These are phyloP conservation scores for Atractosteus spatula DNA, from an alignment of 2,113 vertebrate species.

Conservation along the genomic window DNA sequence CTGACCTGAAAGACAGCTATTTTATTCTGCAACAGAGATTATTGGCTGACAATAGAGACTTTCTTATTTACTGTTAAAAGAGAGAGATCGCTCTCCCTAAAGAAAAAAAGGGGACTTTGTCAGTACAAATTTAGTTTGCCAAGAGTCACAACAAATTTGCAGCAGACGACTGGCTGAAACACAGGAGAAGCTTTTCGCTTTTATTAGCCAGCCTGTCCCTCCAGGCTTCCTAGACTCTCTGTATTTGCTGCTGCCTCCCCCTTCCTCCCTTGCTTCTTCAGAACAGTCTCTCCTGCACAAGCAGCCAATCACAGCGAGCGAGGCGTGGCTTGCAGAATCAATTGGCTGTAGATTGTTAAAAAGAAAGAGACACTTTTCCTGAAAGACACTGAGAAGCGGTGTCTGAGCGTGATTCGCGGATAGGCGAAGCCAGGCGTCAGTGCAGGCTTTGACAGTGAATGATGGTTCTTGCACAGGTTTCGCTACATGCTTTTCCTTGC, in stretches of 20 bases:
- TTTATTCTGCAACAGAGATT: background rate
- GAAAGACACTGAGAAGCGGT: slow-evolving; percentile 47
- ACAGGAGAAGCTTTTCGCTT: slow-evolving; percentile 43
- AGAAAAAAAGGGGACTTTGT: slow-evolving; percentile 38
- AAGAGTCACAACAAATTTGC: slow-evolving; percentile 42
- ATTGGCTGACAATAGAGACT: slow-evolving; percentile 17
- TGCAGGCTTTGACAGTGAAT: slow-evolving; percentile 46
- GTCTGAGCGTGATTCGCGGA: background rate
- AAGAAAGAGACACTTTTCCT: slow-evolving; percentile 51
- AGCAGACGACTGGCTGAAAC: slow-evolving; percentile 43
- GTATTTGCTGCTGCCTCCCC: slow-evolving; percentile 17
- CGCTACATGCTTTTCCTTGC: slow-evolving; percentile 15
- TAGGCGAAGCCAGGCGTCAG: background rate
- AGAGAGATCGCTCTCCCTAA: slow-evolving; percentile 13
- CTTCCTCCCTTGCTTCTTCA: background rate
- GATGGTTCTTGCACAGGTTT: slow-evolving; percentile 43
- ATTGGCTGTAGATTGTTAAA: slow-evolving; percentile 42
- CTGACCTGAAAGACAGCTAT: too few relatives aligned
- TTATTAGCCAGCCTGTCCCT: slow-evolving; percentile 54
- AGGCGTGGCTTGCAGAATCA: slow-evolving; percentile 44
- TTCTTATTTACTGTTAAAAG: slow-evolving; percentile 25
- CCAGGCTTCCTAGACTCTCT: slow-evolving; percentile 40
- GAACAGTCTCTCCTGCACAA: background rate
- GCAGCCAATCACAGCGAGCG: slow-evolving; percentile 52
- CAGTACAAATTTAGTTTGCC: slow-evolving; percentile 44